Evolutionary conservation across 2,113 vertebrate species (phyloP).

Genomic region (Equus przewalskii): DNA sequence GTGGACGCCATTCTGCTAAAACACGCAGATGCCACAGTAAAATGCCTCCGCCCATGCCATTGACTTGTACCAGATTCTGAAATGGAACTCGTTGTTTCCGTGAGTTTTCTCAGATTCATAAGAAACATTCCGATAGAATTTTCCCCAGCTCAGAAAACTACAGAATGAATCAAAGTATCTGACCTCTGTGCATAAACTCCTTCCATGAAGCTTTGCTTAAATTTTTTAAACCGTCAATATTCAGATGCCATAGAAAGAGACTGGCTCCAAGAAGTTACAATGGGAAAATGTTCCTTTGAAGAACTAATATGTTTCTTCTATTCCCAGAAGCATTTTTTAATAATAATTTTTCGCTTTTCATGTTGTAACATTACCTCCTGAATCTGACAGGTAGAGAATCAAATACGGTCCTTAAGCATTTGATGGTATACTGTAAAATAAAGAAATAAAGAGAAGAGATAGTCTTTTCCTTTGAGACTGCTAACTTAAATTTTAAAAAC

Average conservation of each 20-base stretch:
- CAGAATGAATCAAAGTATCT: conserved; percentile 31
- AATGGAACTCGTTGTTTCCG: neutral
- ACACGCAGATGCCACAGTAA: neutral
- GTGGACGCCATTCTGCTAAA: neutral
- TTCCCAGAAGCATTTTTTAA: neutral
- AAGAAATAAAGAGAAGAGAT: neutral
- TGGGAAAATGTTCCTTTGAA: neutral
- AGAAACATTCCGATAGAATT: neutral
- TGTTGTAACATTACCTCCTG: neutral
- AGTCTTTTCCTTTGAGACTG: neutral
- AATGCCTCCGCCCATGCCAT: neutral
- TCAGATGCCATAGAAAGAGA: neutral
- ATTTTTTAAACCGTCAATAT: neutral
- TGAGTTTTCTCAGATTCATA: conserved; percentile 2
- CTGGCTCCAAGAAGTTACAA: neutral
- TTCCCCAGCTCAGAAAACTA: neutral
- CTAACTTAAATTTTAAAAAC: neutral
- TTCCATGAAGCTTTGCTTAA: neutral
- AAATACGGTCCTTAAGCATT: neutral
- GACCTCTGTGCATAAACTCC: neutral
- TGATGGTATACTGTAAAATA: conserved; percentile 21
- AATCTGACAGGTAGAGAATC: conserved; percentile 12
- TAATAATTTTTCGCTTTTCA: conserved; percentile 5
- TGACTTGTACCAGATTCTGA: neutral
- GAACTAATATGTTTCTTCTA: neutral